phyloP scores from a whole-genome alignment of 1,140 invertebrate species.

The Sarcophaga peregrina region DNA sequence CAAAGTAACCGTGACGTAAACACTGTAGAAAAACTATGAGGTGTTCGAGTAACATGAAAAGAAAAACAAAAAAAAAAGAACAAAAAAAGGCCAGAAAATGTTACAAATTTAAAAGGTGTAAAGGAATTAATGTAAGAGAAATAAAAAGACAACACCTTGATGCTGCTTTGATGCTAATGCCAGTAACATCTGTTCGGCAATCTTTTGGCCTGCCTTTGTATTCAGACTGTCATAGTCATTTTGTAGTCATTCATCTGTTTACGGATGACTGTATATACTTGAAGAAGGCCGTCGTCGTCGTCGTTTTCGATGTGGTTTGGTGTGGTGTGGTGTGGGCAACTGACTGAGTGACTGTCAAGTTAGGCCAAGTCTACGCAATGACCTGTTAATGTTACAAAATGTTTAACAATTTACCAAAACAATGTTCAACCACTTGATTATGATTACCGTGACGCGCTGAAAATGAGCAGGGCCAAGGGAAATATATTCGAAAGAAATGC shows the following conservation, averaged over 20 bases:
- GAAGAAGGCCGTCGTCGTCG: neutral
- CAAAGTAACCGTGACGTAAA: slow-evolving; percentile 21
- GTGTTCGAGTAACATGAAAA: neutral
- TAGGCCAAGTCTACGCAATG: slow-evolving; percentile 48
- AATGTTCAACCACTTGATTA: slow-evolving; percentile 41
- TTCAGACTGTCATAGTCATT: neutral
- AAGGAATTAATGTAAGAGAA: neutral
- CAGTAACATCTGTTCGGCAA: neutral
- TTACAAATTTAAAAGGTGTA: neutral
- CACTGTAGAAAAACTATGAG: neutral
- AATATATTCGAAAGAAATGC: neutral
- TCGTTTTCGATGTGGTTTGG: neutral
- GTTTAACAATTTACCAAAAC: slow-evolving; percentile 48
- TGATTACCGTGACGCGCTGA: slow-evolving; percentile 17
- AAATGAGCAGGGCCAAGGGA: neutral
- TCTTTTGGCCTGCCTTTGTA: neutral
- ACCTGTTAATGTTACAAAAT: slow-evolving; percentile 63
- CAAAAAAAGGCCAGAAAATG: neutral
- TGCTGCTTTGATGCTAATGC: neutral
- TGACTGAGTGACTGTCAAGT: neutral
- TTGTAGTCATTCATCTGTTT: neutral
- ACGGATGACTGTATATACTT: slow-evolving; percentile 11
- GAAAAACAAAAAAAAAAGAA: neutral
- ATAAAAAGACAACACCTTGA: neutral
- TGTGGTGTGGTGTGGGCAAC: neutral